Evolutionary conservation across 2,797 vertebrate species (phyloP).

Genomic region (Pempheris klunzingeri): DNA sequence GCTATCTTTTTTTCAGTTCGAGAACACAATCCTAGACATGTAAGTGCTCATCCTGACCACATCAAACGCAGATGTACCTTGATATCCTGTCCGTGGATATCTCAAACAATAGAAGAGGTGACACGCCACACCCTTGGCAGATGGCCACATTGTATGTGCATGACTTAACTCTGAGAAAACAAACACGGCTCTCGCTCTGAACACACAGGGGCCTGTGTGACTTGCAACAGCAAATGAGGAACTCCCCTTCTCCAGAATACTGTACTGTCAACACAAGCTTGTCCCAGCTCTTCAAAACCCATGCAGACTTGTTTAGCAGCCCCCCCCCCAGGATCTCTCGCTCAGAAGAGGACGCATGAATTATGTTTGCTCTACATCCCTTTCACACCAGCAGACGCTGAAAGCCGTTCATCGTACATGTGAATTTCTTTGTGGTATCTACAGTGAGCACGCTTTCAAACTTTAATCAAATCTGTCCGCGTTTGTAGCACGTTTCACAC

Average conservation of each 20-base stretch:
- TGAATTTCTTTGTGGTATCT: background rate
- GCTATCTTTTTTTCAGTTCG: background rate
- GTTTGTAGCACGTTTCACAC: background rate
- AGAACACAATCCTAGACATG: background rate
- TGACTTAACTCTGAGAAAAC: background rate
- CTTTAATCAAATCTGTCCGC: background rate
- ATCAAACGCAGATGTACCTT: background rate
- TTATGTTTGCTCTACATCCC: background rate
- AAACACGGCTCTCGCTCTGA: background rate
- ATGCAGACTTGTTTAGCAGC: background rate
- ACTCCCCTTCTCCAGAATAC: background rate
- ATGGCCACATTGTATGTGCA: background rate
- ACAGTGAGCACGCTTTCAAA: background rate
- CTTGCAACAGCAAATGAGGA: background rate
- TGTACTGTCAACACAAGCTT: background rate
- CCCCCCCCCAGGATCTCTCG: background rate
- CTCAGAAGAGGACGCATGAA: background rate
- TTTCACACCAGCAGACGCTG: background rate
- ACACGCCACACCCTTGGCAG: conserved; percentile 20
- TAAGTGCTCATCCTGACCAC: conserved; percentile 7
- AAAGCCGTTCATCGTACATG: background rate
- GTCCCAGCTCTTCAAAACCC: background rate
- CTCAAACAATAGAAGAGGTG: background rate
- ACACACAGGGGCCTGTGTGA: background rate
- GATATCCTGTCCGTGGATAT: background rate